Evolutionary conservation across 2,113 vertebrate species (phyloP).

Genomic region (Lepidothrix coronata): DNA sequence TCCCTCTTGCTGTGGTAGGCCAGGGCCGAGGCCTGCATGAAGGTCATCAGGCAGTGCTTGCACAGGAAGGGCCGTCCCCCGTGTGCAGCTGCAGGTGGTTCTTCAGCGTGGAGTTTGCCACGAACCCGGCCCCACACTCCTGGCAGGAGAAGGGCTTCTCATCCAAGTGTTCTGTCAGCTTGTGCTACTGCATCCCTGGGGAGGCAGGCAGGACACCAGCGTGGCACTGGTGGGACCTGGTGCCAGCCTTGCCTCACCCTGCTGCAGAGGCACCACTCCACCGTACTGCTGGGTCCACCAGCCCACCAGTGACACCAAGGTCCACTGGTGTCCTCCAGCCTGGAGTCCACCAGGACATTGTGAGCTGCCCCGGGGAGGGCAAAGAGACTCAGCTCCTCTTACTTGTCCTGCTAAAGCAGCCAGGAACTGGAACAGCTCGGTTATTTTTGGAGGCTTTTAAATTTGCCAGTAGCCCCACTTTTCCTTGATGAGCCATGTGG

Average conservation of each 20-base stretch:
- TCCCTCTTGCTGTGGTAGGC: conserved; percentile 92
- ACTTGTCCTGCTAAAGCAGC: not conserved
- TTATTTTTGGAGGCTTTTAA: conserved; percentile 6
- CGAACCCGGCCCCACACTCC: conserved; percentile 84
- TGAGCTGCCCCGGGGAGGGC: not conserved
- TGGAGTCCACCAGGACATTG: rapidly evolving
- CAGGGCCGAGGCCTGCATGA: conserved; percentile 85
- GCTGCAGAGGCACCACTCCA: not conserved
- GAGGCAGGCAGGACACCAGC: not conserved
- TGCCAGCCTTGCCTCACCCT: not conserved
- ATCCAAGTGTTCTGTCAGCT: conserved; percentile 86
- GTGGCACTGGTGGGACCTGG: no score
- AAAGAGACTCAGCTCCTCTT: not conserved
- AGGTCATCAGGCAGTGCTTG: conserved; percentile 88
- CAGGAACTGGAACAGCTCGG: not conserved
- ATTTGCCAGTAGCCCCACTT: not conserved
- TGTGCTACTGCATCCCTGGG: conserved; percentile 89
- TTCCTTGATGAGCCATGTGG: conserved; percentile 13
- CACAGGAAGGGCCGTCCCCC: conserved; percentile 85
- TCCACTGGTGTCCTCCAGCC: not conserved
- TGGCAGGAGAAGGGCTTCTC: conserved; percentile 87
- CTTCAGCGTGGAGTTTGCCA: conserved; percentile 88
- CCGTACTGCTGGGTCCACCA: not conserved
- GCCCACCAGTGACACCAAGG: rapidly evolving
- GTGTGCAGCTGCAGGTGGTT: conserved; percentile 88